Conservation (phyloP, 2,797 vertebrate genomes). For the Cyprinodon diabolis region DNA sequence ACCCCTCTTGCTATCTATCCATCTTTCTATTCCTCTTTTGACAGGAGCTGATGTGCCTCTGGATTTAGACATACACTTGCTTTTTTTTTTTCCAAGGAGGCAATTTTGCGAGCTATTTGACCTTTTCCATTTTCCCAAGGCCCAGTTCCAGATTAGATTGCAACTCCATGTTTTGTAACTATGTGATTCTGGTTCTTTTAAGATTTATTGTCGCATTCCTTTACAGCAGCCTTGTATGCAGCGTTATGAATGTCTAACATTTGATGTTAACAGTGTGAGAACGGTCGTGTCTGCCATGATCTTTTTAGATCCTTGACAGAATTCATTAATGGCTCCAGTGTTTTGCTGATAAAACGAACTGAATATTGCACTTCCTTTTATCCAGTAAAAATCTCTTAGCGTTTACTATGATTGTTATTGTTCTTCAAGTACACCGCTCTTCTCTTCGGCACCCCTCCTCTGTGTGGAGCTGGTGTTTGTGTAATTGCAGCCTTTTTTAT, state of each 20-base stretch:
- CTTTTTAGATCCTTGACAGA: constrained; percentile 62
- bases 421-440: constrained; percentile 60
- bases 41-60: constrained; percentile 75
- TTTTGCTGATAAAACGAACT: constrained; percentile 70
- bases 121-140: constrained; percentile 85
- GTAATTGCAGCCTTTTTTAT: constrained; percentile 82
- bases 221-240: constrained; percentile 73
- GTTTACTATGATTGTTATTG: constrained; percentile 49
- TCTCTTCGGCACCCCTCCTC: constrained; percentile 47
- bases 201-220: constrained; percentile 82
- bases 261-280: constrained; percentile 78
- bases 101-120: constrained; percentile 83
- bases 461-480: constrained; percentile 70
- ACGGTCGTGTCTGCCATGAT: constrained; percentile 60
- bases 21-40: constrained; percentile 67
- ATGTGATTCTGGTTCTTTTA: constrained; percentile 75
- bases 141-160: constrained; percentile 81
- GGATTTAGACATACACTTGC: constrained; percentile 81
- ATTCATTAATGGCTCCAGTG: constrained; percentile 66
- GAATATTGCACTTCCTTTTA: constrained; percentile 58
- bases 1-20: constrained; percentile 56
- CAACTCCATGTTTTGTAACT: constrained; percentile 80
- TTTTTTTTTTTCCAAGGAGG: constrained; percentile 76
- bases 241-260: constrained; percentile 72
- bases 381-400: constrained; percentile 50